Conservation (phyloP, 2,888 invertebrate genomes). For the Panzeria rudis region DNA sequence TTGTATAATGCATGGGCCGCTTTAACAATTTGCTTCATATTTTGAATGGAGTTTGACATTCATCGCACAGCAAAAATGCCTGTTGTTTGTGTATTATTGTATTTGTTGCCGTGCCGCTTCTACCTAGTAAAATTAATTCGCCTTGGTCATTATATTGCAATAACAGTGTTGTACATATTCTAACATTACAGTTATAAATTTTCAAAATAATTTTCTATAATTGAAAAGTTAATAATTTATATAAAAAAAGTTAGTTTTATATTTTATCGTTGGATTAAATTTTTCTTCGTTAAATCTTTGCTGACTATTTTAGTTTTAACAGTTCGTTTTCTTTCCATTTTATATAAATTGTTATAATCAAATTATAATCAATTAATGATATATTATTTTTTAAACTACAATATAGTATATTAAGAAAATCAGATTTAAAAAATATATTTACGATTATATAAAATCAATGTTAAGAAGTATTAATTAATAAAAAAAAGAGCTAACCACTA, state of each 20-base stretch:
- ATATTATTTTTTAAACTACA: constrained; percentile 41
- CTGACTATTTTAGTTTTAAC: neutral
- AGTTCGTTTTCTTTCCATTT: neutral
- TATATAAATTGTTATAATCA: neutral
- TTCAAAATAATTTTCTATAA: neutral
- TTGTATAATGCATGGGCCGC: too few species aligned
- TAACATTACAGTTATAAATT: neutral
- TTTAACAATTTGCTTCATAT: too few species aligned
- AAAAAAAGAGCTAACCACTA: constrained; percentile 24
- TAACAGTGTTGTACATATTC: too few species aligned
- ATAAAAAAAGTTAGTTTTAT: neutral
- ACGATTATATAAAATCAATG: constrained; percentile 26
- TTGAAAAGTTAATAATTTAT: too few species aligned
- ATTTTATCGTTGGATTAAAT: neutral
- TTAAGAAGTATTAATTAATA: constrained; percentile 39
- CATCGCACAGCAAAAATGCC: too few species aligned
- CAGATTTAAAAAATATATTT: constrained; percentile 38
- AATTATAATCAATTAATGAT: constrained; percentile 13
- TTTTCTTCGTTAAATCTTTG: neutral
- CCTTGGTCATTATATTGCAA: too few species aligned
- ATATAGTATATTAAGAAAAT: constrained; percentile 1
- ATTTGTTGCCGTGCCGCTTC: too few species aligned
- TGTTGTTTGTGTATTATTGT: too few species aligned
- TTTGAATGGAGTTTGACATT: too few species aligned
- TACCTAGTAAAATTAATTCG: too few species aligned